These are phyloP conservation scores for Antechinus stuartii DNA, from an alignment of 2,113 vertebrate species.

Conservation along the genomic window DNA sequence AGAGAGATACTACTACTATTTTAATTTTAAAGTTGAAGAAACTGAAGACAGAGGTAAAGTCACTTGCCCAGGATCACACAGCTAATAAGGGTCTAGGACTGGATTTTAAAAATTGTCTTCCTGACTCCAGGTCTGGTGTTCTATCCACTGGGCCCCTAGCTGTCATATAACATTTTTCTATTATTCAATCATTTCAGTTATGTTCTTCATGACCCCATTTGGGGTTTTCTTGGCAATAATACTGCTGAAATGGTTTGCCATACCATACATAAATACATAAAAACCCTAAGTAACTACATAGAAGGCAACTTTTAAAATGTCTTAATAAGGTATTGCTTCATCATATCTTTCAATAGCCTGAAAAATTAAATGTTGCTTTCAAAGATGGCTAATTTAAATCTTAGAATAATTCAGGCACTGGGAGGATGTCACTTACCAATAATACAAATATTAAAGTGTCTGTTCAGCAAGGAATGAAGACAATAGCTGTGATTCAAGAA, in stretches of 20 bases:
- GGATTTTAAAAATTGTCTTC: not conserved
- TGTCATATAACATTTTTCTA: not conserved
- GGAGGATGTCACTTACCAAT: not conserved
- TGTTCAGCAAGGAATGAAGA: not conserved
- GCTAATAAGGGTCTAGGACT: not conserved
- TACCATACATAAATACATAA: too few relatives aligned
- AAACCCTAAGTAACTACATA: not conserved
- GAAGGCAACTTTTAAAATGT: not conserved
- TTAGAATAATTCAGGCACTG: not conserved
- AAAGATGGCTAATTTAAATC: not conserved
- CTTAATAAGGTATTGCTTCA: not conserved
- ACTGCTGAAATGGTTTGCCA: too few relatives aligned
- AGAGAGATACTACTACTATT: not conserved
- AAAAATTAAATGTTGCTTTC: constrained; percentile 21
- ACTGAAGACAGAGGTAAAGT: not conserved
- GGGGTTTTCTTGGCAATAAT: not conserved
- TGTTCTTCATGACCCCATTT: not conserved
- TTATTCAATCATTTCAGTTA: not conserved
- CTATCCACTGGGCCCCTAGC: not conserved
- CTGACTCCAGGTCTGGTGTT: not conserved
- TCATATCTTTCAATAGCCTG: not conserved
- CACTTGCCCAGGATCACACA: not conserved
- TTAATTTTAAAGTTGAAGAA: not conserved
- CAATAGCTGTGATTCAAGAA: constrained; percentile 40
- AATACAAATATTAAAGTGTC: not conserved